Evolutionary conservation across 2,797 vertebrate genomes (phyloP), one percentile per base, ranked within the genome.

Genomic region (Syngnathus rostellatus): DNA sequence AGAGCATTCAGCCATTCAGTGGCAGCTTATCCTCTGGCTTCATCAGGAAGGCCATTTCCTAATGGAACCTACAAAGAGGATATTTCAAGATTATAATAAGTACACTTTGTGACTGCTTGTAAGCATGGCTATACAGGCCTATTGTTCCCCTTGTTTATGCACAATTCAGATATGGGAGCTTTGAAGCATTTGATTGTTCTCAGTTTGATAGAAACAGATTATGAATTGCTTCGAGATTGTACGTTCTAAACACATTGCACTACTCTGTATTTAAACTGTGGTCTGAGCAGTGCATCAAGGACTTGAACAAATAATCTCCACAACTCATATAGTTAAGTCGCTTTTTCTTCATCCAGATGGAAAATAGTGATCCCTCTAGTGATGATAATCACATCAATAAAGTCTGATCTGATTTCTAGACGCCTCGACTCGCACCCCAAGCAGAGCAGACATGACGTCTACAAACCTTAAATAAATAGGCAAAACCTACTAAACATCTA

Each of bases 41-140:
- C 37, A 75, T 67, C 65, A 46, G 17, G 37, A 65, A 72, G 70
- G 72, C 68, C 62, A 71, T 74, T 74, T 67, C 53, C 62, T 77
- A 67, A 78, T 80, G 43, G 62, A 67, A 55, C 50, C 54, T 65
- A 77, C 68, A 76, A 76, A 77, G 62, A 72, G 58, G 60, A 60
- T 72, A 68, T 68, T 64, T 82, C 69, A 80, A 73, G 63, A 69
- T 71, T 71, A 65, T 19, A 48, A 54, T 63, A 67, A 68, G 48
- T 64, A 51, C 60, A 17, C 40, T 45, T 1, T 72, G n/a, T 64
- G 50, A 41, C 73, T 66, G 55, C 38, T 17, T 68, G 43, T 69
- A 46, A n/a, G 10, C 5, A 46, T 57, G 37, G 55, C 54, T 57
- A 19, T 21, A 50, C 48, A 5, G 14, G 11, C 23, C n/a, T 68